phyloP scores from a whole-genome alignment of 2,797 vertebrate species.

The Hoplostethus atlanticus region DNA sequence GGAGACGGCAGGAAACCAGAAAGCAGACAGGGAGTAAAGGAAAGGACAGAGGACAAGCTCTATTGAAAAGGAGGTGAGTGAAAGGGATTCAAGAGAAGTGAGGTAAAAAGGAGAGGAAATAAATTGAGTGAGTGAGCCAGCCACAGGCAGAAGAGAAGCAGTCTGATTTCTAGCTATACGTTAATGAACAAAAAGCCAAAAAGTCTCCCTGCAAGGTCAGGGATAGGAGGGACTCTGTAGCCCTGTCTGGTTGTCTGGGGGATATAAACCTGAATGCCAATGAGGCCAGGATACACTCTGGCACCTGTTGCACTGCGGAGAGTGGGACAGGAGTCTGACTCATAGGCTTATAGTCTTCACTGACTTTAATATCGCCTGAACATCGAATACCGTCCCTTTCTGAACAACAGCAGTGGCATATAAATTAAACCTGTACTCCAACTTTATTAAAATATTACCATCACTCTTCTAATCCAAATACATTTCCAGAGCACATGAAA shows the following conservation, averaged over 20 bases:
- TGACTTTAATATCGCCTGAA: constrained; percentile 43
- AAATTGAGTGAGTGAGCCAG: constrained; percentile 39
- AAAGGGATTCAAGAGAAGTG: constrained; percentile 56
- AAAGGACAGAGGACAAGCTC: constrained; percentile 64
- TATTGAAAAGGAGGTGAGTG: constrained; percentile 55
- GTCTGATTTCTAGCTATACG: constrained; percentile 59
- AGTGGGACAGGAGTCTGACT: constrained; percentile 34
- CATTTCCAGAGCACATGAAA: constrained; percentile 14
- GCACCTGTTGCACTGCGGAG: constrained; percentile 60
- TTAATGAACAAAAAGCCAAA: constrained; percentile 63
- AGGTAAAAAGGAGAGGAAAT: constrained; percentile 47
- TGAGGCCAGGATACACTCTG: constrained; percentile 55
- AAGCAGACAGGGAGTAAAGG: constrained; percentile 61
- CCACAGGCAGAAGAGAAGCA: constrained; percentile 15
- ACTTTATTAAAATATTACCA: constrained; percentile 22
- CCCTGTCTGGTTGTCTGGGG: constrained; percentile 26
- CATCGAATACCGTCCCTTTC: constrained; percentile 26
- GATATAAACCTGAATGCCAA: constrained; percentile 85
- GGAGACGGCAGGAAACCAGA: constrained; percentile 73
- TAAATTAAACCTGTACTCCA: constrained; percentile 28
- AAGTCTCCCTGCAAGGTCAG: constrained; percentile 42
- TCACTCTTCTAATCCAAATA: constrained; percentile 10
- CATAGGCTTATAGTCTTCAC: constrained; percentile 35
- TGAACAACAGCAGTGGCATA: constrained; percentile 22
- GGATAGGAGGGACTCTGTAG: constrained; percentile 25